Evolutionary conservation across 2,888 invertebrate genomes (phyloP).

Genomic region (Gerris lacustris): DNA sequence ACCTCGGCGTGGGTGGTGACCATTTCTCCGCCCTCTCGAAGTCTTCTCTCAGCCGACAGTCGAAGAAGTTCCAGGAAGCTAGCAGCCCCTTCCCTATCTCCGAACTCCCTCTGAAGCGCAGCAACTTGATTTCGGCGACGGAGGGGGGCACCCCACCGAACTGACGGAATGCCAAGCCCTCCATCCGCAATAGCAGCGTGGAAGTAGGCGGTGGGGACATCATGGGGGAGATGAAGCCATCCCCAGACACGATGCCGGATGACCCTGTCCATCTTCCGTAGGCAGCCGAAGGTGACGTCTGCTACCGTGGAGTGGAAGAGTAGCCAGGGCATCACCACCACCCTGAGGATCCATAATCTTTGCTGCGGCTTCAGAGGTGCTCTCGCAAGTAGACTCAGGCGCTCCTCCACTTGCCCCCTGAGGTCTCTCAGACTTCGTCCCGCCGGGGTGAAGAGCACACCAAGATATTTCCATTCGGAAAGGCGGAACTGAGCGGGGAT

Average conservation of each 20-base stretch:
- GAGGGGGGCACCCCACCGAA: too few relatives aligned
- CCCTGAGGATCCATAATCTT: constrained; percentile 34
- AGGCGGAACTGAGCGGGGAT: constrained; percentile 28
- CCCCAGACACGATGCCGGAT: constrained; percentile 31
- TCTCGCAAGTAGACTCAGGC: constrained; percentile 30
- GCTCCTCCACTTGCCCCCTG: constrained; percentile 26
- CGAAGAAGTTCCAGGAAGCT: too few relatives aligned
- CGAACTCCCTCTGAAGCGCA: too few relatives aligned
- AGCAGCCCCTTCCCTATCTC: too few relatives aligned
- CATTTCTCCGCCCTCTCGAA: too few relatives aligned
- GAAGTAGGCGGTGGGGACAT: constrained; percentile 33
- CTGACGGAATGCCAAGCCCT: too few relatives aligned
- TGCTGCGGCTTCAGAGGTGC: constrained; percentile 38
- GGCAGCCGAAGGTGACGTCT: constrained; percentile 19
- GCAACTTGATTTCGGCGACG: too few relatives aligned
- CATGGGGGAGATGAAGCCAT: constrained; percentile 34
- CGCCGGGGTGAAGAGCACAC: constrained; percentile 33
- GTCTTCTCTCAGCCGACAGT: too few relatives aligned
- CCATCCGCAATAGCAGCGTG: constrained; percentile 31
- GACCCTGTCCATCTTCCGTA: constrained; percentile 33
- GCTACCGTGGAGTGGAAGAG: constrained; percentile 35
- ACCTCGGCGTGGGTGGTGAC: too few relatives aligned
- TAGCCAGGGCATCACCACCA: constrained; percentile 35
- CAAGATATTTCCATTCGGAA: constrained; percentile 31
- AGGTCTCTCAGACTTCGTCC: constrained; percentile 27